Evolutionary conservation across 1,140 invertebrate genomes (phyloP).

Genomic region (Mycetomoellerius zeteki): DNA sequence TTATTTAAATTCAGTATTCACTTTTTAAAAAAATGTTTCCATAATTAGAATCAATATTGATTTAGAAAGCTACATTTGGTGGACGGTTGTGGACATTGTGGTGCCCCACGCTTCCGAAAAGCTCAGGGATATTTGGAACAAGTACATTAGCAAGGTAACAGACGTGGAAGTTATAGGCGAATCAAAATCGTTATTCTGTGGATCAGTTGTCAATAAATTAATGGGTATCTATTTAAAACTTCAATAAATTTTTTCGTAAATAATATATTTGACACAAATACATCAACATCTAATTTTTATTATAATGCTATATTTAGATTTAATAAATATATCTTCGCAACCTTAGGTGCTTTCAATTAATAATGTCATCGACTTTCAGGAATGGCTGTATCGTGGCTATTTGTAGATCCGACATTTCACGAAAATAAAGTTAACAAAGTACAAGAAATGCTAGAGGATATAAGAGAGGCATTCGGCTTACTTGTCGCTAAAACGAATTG

Average conservation of each 20-base stretch:
- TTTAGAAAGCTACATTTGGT: slow-evolving; percentile 90
- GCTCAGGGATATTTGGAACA: slow-evolving; percentile 83
- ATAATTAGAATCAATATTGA: background rate
- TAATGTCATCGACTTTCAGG: slow-evolving; percentile 68
- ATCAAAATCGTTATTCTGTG: slow-evolving; percentile 89
- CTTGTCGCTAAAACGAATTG: slow-evolving; percentile 91
- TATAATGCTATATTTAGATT: background rate
- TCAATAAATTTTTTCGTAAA: background rate
- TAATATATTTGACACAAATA: background rate
- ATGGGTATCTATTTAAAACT: slow-evolving; percentile 87
- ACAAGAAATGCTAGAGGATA: slow-evolving; percentile 90
- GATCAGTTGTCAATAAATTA: slow-evolving; percentile 89
- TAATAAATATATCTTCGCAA: background rate
- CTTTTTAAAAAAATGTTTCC: background rate
- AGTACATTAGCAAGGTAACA: slow-evolving; percentile 82
- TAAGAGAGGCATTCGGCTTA: slow-evolving; percentile 92
- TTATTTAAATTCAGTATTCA: background rate
- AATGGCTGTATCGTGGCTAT: slow-evolving; percentile 85
- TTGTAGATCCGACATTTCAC: slow-evolving; percentile 81
- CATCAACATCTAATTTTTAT: too few species aligned
- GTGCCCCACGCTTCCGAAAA: slow-evolving; percentile 89
- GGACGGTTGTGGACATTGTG: slow-evolving; percentile 89
- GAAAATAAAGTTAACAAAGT: slow-evolving; percentile 74
- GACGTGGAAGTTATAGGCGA: slow-evolving; percentile 81
- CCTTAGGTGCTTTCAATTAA: background rate